A percentile compares a stretch with the other conserved stretches of the same genome.
Conservation (phyloP, 2,888 invertebrate species). For the Athrips mouffetella region DNA sequence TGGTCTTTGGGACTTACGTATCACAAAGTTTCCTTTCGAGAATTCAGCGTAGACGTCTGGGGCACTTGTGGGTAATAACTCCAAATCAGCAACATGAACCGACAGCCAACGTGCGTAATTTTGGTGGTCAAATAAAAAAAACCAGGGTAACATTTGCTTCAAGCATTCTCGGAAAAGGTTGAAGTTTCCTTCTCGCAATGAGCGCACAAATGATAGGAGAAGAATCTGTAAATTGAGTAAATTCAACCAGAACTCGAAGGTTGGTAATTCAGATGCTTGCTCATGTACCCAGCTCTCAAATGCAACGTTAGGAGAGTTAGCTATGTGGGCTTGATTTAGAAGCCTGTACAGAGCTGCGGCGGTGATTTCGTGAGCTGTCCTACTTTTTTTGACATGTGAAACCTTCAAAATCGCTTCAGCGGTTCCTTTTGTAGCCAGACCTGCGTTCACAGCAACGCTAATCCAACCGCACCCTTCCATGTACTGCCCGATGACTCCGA, state of each 20-base stretch:
- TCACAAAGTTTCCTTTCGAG: conserved; percentile 17
- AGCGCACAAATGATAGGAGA: conserved; percentile 12
- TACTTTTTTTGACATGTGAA: conserved; percentile 13
- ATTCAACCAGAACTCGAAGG: conserved; percentile 3
- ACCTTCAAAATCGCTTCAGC: conserved; percentile 13
- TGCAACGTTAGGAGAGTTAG: conserved; percentile 10
- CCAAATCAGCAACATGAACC: conserved; percentile 15
- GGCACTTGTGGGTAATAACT: conserved; percentile 15
- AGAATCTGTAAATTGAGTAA: conserved; percentile 12
- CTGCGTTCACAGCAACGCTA: conserved; percentile 13
- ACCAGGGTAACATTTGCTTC: too few species aligned
- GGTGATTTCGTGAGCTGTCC: conserved; percentile 15
- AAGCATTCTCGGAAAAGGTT: conserved; percentile 13
- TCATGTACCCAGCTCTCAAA: conserved; percentile 11
- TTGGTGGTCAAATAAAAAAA: too few species aligned
- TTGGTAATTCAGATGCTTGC: conserved; percentile 8
- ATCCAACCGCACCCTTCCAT: conserved; percentile 13
- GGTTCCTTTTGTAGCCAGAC: conserved; percentile 7
- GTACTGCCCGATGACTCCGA: conserved; percentile 16
- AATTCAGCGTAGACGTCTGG: conserved; percentile 20
- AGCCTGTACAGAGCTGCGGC: conserved; percentile 13
- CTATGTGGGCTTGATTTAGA: conserved; percentile 13
- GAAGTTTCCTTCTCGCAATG: conserved; percentile 14
- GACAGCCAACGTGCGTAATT: too few species aligned
- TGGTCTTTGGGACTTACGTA: conserved; percentile 22